phyloP scores from a whole-genome alignment of 2,113 vertebrate genomes.

The Prochilodus magdalenae region DNA sequence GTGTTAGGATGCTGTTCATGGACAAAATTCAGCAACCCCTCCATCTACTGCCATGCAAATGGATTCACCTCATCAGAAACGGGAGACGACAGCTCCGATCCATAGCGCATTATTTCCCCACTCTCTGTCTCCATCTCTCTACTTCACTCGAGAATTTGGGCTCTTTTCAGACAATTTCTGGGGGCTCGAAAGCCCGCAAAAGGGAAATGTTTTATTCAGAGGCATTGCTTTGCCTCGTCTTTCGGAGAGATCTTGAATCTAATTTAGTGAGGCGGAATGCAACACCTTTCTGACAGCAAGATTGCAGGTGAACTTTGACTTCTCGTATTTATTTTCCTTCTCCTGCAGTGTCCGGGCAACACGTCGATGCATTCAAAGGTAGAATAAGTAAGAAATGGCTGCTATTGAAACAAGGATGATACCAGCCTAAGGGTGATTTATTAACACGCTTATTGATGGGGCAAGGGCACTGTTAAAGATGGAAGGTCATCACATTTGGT shows the following conservation, averaged over 20 bases:
- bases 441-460: slow-evolving; percentile 28
- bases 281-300: slow-evolving; percentile 53
- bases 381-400: not conserved
- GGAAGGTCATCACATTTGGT: slow-evolving; percentile 38
- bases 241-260: slow-evolving; percentile 56
- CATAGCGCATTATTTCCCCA: slow-evolving; percentile 38
- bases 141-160: slow-evolving; percentile 36
- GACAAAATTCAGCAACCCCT: slow-evolving; percentile 41
- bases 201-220: slow-evolving; percentile 61
- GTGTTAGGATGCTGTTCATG: slow-evolving; percentile 37
- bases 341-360: slow-evolving; percentile 5
- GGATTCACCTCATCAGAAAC: slow-evolving; percentile 45
- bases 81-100: slow-evolving; percentile 44
- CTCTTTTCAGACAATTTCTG: slow-evolving; percentile 48
- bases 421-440: slow-evolving; percentile 15
- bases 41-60: slow-evolving; percentile 52
- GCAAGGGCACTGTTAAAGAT: slow-evolving; percentile 8
- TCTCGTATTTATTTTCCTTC: slow-evolving; percentile 45
- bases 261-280: slow-evolving; percentile 55
- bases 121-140: slow-evolving; percentile 31
- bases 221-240: slow-evolving; percentile 37
- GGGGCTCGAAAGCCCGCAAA: slow-evolving; percentile 36
- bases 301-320: slow-evolving; percentile 54
- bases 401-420: slow-evolving; percentile 18
- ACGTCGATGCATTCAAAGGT: slow-evolving; percentile 36